Evolutionary conservation across 2,113 vertebrate genomes (phyloP).

Genomic region (Forbesichthys agassizii): DNA sequence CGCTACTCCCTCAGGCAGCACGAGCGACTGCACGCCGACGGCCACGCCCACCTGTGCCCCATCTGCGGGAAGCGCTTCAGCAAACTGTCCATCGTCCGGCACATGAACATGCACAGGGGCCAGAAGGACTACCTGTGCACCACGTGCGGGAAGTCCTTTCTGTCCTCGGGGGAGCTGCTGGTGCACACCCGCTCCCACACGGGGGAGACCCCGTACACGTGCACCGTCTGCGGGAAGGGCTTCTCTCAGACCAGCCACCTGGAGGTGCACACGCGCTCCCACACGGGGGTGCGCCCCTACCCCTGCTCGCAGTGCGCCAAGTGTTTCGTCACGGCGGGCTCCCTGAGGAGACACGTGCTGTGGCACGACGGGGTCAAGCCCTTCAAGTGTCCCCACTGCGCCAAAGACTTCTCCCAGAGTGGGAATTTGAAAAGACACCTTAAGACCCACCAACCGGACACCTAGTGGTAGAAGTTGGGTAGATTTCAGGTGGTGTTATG

Average conservation of each 20-base stretch:
- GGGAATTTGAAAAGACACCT: slow-evolving; percentile 67
- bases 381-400: slow-evolving; percentile 55
- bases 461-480: not conserved
- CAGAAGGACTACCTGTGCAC: slow-evolving; percentile 65
- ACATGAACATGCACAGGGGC: slow-evolving; percentile 66
- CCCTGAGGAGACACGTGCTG: slow-evolving; percentile 62
- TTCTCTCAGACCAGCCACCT: slow-evolving; percentile 63
- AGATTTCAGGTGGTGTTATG: not conserved
- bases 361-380: slow-evolving; percentile 63
- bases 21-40: slow-evolving; percentile 42
- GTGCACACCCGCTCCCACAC: slow-evolving; percentile 63
- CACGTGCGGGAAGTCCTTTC: slow-evolving; percentile 59
- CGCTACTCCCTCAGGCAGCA: slow-evolving; percentile 59
- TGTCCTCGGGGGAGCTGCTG: slow-evolving; percentile 64
- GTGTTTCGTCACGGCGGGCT: slow-evolving; percentile 60
- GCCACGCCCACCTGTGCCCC: slow-evolving; percentile 47
- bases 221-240: slow-evolving; percentile 58
- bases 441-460: slow-evolving; percentile 45
- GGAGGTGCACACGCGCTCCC: slow-evolving; percentile 56
- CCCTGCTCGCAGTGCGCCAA: slow-evolving; percentile 55
- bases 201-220: slow-evolving; percentile 63
- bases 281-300: slow-evolving; percentile 63
- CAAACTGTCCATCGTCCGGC: slow-evolving; percentile 45
- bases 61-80: slow-evolving; percentile 59
- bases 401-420: slow-evolving; percentile 60